A percentile compares a stretch with the other conserved stretches of the same genome.
Evolutionary conservation across 2,888 invertebrate species (phyloP).

Genomic region (Drosophila greeni): DNA sequence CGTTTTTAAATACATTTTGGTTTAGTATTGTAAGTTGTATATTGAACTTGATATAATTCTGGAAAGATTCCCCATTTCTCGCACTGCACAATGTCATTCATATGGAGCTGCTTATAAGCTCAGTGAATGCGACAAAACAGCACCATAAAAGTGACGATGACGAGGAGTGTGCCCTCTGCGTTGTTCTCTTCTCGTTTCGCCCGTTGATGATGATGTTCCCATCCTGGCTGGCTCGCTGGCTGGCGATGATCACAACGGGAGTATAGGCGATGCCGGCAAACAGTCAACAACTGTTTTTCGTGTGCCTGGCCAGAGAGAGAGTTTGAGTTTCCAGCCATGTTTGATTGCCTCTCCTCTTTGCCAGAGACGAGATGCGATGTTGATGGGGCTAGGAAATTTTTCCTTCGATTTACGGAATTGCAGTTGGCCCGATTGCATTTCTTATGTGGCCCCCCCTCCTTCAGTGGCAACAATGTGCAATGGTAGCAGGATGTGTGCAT

Average conservation of each 20-base stretch:
- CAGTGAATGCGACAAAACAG: slow-evolving; percentile 52
- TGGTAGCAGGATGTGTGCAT: slow-evolving; percentile 30
- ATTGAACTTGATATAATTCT: no score
- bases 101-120: slow-evolving; percentile 48
- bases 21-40: no score
- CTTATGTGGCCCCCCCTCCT: slow-evolving; percentile 39
- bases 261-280: slow-evolving; percentile 36
- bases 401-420: slow-evolving; percentile 59
- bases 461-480: slow-evolving; percentile 41
- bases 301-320: slow-evolving; percentile 15
- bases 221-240: slow-evolving; percentile 2
- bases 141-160: slow-evolving; percentile 43
- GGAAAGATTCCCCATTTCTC: slow-evolving; percentile 3
- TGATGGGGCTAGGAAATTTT: slow-evolving; percentile 49
- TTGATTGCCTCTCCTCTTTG: slow-evolving; percentile 29
- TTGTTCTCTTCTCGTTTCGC: slow-evolving; percentile 7
- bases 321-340: slow-evolving; percentile 29
- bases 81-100: slow-evolving; percentile 15
- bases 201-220: slow-evolving; percentile 20
- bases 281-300: slow-evolving; percentile 43
- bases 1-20: no score
- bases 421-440: slow-evolving; percentile 60
- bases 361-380: slow-evolving; percentile 13
- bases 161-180: background rate
- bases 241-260: slow-evolving; percentile 14